Evolutionary conservation across 2,888 invertebrate species (phyloP).

Genomic region (Formica aserva): DNA sequence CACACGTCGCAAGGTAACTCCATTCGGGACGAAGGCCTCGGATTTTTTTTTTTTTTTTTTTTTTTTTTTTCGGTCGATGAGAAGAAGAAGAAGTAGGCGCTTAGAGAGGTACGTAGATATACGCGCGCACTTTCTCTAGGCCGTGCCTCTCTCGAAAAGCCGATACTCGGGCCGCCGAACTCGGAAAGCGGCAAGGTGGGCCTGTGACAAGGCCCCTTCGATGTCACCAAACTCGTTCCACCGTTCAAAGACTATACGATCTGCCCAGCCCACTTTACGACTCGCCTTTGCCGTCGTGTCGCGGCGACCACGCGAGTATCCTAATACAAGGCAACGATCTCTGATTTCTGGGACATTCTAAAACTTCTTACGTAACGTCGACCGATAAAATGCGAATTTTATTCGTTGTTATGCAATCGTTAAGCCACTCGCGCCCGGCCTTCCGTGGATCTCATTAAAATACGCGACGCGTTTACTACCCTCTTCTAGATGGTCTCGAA

Average conservation of each 20-base stretch:
- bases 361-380: slow-evolving; percentile 67
- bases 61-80: background rate
- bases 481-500: background rate
- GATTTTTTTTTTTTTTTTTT: slow-evolving; percentile 25
- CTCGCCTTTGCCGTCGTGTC: slow-evolving; percentile 57
- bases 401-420: slow-evolving; percentile 65
- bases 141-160: slow-evolving; percentile 65
- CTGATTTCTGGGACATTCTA: slow-evolving; percentile 67
- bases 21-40: slow-evolving; percentile 43
- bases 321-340: slow-evolving; percentile 78
- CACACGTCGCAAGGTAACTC: slow-evolving; percentile 18
- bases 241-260: slow-evolving; percentile 57
- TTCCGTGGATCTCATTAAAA: slow-evolving; percentile 60
- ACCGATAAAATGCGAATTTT: slow-evolving; percentile 68
- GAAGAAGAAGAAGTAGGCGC: slow-evolving; percentile 56
- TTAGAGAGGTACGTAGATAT: slow-evolving; percentile 53
- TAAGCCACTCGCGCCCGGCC: slow-evolving; percentile 41
- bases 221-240: slow-evolving; percentile 85
- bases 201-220: slow-evolving; percentile 76
- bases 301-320: slow-evolving; percentile 65
- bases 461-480: slow-evolving; percentile 43
- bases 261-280: slow-evolving; percentile 77
- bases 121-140: slow-evolving; percentile 77
- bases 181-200: slow-evolving; percentile 76
- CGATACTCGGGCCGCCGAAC: slow-evolving; percentile 59